Percentiles rank a stretch among this genome's conserved stretches.
Evolutionary conservation across 2,113 vertebrate genomes (phyloP).

Genomic region (Carollia perspicillata): DNA sequence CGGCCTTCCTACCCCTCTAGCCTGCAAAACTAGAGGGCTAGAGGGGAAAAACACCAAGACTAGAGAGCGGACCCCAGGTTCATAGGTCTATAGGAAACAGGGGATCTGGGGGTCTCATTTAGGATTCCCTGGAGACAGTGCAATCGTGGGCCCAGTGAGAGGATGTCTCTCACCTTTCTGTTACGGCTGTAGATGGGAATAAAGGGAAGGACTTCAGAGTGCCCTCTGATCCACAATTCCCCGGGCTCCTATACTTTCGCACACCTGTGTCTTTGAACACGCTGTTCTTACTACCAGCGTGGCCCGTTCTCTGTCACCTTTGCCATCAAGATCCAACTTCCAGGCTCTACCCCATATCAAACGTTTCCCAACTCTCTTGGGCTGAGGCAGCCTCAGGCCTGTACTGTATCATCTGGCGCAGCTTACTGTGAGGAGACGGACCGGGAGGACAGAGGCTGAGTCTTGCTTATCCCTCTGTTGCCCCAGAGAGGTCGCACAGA

Average conservation of each 20-base stretch:
- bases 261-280: not conserved
- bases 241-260: not conserved
- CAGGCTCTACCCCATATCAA: not conserved
- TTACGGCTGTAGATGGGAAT: not conserved
- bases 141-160: not conserved
- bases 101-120: not conserved
- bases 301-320: not conserved
- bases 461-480: not conserved
- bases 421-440: not conserved
- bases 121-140: not conserved
- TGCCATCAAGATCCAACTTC: not conserved
- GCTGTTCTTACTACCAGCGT: rapidly evolving
- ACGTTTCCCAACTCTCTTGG: not conserved
- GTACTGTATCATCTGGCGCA: not conserved
- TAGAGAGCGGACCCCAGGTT: not conserved
- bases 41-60: not conserved
- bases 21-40: not conserved
- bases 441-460: not conserved
- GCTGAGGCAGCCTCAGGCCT: not conserved
- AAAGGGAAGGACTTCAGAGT: not conserved
- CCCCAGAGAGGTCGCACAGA: not conserved
- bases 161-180: not conserved
- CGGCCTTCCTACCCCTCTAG: not conserved
- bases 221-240: not conserved
- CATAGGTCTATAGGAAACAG: not conserved